A percentile compares a stretch with the other conserved stretches of the same genome.
Conservation (phyloP, 2,113 vertebrate genomes). For the Nasalis larvatus region DNA sequence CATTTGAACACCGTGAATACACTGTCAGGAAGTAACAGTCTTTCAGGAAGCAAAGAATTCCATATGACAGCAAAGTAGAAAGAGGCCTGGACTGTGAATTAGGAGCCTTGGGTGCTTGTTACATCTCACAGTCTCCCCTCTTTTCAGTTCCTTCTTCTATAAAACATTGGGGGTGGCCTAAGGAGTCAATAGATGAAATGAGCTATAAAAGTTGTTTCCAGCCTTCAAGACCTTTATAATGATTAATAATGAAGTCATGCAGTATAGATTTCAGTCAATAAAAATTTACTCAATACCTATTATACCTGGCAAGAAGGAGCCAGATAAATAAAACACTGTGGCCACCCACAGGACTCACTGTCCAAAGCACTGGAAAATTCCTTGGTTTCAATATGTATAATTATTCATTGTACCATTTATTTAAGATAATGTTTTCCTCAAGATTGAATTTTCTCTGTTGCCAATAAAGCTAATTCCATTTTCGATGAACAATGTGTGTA, state of each 20-base stretch:
- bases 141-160: not conserved
- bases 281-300: not conserved
- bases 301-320: not conserved
- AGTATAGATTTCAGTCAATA: not conserved
- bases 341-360: not conserved
- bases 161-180: not conserved
- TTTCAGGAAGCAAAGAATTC: not conserved
- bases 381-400: not conserved
- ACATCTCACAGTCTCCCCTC: not conserved
- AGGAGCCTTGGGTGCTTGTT: not conserved
- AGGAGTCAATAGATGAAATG: not conserved
- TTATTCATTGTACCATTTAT: not conserved
- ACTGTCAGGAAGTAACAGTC: not conserved
- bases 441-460: slow-evolving; percentile 11
- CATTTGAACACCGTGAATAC: not conserved
- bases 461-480: not conserved
- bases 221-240: not conserved
- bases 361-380: not conserved
- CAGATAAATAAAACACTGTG: not conserved
- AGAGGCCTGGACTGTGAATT: not conserved
- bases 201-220: not conserved
- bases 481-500: not conserved
- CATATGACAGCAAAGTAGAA: not conserved
- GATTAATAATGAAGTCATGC: not conserved
- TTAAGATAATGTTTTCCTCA: not conserved